Evolutionary conservation across 2,113 vertebrate genomes (phyloP).

Genomic region (Sebastes schlegelii): DNA sequence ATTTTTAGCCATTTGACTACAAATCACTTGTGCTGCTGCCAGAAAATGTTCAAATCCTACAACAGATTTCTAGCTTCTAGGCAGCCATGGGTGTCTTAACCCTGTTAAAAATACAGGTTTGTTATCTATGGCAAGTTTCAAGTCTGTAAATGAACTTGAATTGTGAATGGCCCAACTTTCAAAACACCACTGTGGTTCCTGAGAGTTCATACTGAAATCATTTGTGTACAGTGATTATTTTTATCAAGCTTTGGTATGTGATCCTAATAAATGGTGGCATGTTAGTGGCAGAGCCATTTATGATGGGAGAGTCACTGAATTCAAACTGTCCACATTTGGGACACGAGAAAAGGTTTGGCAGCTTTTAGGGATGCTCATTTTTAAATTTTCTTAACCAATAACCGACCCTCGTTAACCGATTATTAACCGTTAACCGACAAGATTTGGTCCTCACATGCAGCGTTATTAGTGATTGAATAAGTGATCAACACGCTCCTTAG

Average conservation of each 20-base stretch:
- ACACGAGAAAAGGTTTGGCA: background rate
- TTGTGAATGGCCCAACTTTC: background rate
- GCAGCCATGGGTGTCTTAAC: background rate
- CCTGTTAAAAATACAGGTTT: background rate
- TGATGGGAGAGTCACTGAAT: constrained; percentile 44
- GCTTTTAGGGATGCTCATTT: no score
- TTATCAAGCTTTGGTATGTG: constrained; percentile 20
- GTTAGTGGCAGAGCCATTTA: constrained; percentile 41
- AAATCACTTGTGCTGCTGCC: background rate
- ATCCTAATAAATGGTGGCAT: constrained; percentile 62
- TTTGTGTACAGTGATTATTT: constrained; percentile 33
- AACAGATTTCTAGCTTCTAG: background rate
- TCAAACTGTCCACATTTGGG: background rate
- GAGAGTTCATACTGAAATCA: constrained; percentile 16
- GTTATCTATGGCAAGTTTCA: no score
- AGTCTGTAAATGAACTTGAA: no score
- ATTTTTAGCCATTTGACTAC: background rate
- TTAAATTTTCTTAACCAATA: no score
- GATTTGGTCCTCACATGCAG: no score
- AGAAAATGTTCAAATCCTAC: background rate
- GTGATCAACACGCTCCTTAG: constrained; percentile 88
- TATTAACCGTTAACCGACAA: no score
- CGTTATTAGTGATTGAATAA: no score
- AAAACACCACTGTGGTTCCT: constrained; percentile 25
- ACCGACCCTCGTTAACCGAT: no score